Evolutionary conservation across 2,113 vertebrate species (phyloP).

Genomic region (Nipponia nippon): DNA sequence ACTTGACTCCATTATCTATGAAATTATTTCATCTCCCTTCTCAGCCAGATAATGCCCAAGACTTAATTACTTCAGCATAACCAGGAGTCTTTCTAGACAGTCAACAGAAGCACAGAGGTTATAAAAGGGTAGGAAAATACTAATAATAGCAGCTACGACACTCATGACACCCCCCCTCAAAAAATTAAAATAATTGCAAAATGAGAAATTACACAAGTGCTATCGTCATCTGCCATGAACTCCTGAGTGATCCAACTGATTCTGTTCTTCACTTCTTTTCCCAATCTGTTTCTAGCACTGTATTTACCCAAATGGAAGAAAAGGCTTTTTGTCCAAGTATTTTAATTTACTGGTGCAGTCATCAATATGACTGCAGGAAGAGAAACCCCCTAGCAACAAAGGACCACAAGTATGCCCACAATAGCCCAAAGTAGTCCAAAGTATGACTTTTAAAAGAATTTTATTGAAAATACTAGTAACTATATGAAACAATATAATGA

Average conservation of each 20-base stretch:
- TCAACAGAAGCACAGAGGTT: not conserved
- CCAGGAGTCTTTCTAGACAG: not conserved
- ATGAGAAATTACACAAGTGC: not conserved
- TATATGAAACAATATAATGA: not conserved
- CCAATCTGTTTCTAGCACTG: not conserved
- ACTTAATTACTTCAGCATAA: not conserved
- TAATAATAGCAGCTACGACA: not conserved
- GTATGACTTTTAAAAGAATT: not conserved
- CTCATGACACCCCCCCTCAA: accelerated
- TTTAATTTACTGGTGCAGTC: not conserved
- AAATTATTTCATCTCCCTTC: not conserved
- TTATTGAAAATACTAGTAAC: not conserved
- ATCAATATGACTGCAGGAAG: not conserved
- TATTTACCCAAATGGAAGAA: not conserved
- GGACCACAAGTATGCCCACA: not conserved
- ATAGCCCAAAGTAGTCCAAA: not conserved
- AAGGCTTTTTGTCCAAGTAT: not conserved
- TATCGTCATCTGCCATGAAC: not conserved
- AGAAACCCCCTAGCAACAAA: not conserved
- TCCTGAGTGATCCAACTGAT: not conserved
- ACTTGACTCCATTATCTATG: not conserved
- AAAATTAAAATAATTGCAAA: not conserved
- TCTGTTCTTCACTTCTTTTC: not conserved
- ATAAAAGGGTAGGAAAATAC: not conserved
- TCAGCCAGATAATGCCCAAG: not conserved